phyloP scores from a whole-genome alignment of 53 echinoderm and acorn worm species.

The Holothuria leucospilota region DNA sequence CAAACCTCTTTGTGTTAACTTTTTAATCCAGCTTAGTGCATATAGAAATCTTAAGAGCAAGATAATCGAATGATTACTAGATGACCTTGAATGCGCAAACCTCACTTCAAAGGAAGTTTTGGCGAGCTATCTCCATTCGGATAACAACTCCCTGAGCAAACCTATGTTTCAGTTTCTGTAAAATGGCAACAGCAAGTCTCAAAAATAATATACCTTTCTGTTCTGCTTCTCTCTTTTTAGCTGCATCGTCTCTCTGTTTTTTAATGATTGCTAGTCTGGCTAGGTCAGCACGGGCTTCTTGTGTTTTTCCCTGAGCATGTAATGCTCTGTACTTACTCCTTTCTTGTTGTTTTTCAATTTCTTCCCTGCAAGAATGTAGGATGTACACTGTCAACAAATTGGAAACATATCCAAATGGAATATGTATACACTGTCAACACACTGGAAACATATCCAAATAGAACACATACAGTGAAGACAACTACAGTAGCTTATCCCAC shows the following conservation, averaged over 20 bases:
- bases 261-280: conserved; percentile 87
- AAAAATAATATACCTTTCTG: conserved; percentile 70
- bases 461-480: too few relatives aligned
- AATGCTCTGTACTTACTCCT: conserved; percentile 74
- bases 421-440: not conserved
- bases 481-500: too few relatives aligned
- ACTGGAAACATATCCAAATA: not conserved
- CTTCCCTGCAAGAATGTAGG: conserved; percentile 68
- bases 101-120: too few relatives aligned
- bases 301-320: conserved; percentile 87
- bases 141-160: too few relatives aligned
- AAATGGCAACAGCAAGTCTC: too few relatives aligned
- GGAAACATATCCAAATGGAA: not conserved
- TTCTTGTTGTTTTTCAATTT: conserved; percentile 86
- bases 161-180: too few relatives aligned
- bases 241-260: conserved; percentile 92
- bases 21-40: too few relatives aligned
- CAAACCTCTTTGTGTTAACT: too few relatives aligned
- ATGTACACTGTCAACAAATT: not conserved
- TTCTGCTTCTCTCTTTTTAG: conserved; percentile 82
- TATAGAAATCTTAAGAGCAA: too few relatives aligned
- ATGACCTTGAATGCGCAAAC: too few relatives aligned
- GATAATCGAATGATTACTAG: too few relatives aligned
- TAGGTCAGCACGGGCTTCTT: conserved; percentile 82
- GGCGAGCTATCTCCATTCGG: too few relatives aligned